Evolutionary conservation across 2,888 invertebrate genomes (phyloP).

Genomic region (Catocala fraxini): DNA sequence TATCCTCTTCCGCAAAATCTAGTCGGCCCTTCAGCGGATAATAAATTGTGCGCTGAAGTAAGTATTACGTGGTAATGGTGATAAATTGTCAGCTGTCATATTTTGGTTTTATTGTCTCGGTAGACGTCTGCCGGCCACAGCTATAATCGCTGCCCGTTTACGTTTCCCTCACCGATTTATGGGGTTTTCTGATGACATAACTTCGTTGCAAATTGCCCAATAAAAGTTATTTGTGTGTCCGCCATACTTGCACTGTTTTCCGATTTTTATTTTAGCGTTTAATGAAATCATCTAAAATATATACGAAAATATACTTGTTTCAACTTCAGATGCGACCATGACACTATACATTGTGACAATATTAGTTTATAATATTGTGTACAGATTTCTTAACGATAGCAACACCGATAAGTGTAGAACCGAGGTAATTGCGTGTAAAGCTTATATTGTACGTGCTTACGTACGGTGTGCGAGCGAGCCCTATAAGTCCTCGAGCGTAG

Average conservation of each 20-base stretch:
- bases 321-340: too few relatives aligned
- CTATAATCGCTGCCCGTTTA: conserved; percentile 73
- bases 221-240: conserved; percentile 80
- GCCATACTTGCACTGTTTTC: conserved; percentile 58
- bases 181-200: conserved; percentile 78
- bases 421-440: too few relatives aligned
- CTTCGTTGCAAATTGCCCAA: conserved; percentile 78
- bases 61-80: conserved; percentile 67
- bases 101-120: conserved; percentile 74
- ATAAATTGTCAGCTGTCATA: conserved; percentile 71
- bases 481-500: too few relatives aligned
- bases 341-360: too few relatives aligned
- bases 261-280: neutral
- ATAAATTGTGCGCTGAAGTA: conserved; percentile 68
- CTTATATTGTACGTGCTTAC: too few relatives aligned
- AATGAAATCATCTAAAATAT: conserved; percentile 14
- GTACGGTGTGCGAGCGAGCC: too few relatives aligned
- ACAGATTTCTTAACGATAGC: too few relatives aligned
- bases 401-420: too few relatives aligned
- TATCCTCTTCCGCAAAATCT: conserved; percentile 67
- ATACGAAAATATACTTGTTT: too few relatives aligned
- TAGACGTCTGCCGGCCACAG: conserved; percentile 62
- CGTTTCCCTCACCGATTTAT: conserved; percentile 76
- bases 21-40: conserved; percentile 63
- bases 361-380: too few relatives aligned